phyloP scores from a whole-genome alignment of 1,140 invertebrate species.

The Zaprionus kolodkinae region DNA sequence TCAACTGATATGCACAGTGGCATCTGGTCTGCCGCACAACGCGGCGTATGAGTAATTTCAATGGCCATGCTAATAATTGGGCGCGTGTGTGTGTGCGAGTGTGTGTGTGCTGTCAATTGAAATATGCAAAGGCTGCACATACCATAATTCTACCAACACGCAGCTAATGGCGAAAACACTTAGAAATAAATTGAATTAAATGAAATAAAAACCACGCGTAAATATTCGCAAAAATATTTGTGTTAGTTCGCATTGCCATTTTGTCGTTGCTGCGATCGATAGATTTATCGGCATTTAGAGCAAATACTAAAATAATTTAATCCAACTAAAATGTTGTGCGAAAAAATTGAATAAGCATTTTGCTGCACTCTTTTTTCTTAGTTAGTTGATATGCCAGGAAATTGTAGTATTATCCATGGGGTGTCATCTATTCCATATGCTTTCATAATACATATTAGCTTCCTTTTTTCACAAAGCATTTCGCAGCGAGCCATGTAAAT shows the following conservation, averaged over 20 bases:
- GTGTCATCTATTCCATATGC: conserved; percentile 57
- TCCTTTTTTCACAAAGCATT: conserved; percentile 52
- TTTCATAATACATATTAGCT: conserved; percentile 53
- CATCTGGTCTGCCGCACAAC: conserved; percentile 43
- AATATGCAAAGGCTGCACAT: conserved; percentile 27
- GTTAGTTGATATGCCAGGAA: background rate
- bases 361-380: no score
- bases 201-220: conserved; percentile 9
- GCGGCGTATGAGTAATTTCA: conserved; percentile 60
- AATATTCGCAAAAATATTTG: conserved; percentile 24
- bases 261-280: background rate
- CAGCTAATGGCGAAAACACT: conserved; percentile 31
- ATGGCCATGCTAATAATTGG: conserved; percentile 63
- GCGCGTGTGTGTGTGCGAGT: conserved; percentile 17
- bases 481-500: conserved; percentile 64
- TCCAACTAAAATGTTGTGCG: background rate
- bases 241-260: background rate
- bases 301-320: background rate
- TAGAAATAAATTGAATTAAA: conserved; percentile 35
- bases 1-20: conserved; percentile 59
- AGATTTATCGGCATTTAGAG: background rate
- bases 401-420: background rate
- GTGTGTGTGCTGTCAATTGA: conserved; percentile 30
- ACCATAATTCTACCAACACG: conserved; percentile 33
- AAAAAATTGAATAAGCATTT: no score